Conservation (phyloP, 2,888 invertebrate species). For the Lingula anatina region DNA sequence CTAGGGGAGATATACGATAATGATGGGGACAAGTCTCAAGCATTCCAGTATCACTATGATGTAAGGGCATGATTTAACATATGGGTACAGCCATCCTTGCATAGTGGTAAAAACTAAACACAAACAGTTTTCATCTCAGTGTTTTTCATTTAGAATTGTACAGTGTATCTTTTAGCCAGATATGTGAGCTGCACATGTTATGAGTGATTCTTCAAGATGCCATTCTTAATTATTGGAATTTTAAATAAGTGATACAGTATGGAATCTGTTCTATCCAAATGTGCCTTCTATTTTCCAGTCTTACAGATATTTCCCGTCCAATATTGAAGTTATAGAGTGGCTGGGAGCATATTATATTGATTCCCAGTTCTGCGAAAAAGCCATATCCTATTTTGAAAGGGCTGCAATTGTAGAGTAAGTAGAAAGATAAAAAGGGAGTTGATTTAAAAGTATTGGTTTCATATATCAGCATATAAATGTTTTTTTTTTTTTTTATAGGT, state of each 20-base stretch:
- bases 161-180: not conserved
- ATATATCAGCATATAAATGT: too few species aligned
- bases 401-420: conserved; percentile 52
- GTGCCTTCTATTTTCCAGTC: conserved; percentile 59
- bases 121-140: not conserved
- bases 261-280: too few species aligned
- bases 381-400: conserved; percentile 69
- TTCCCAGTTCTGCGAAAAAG: conserved; percentile 82
- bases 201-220: too few species aligned
- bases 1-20: conserved; percentile 85
- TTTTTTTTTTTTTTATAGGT: too few species aligned
- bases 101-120: not conserved
- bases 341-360: conserved; percentile 84
- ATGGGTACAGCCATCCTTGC: too few species aligned
- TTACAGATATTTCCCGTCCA: conserved; percentile 67
- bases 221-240: too few species aligned
- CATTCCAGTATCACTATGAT: conserved; percentile 77
- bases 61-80: conserved; percentile 53
- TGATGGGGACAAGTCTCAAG: conserved; percentile 85
- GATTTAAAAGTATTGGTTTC: too few species aligned
- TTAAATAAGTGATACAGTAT: too few species aligned
- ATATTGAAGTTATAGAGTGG: conserved; percentile 77
- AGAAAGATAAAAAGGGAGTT: too few species aligned
- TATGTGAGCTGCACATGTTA: too few species aligned
- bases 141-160: not conserved